Percentiles rank a stretch among this genome's conserved stretches.
These are phyloP conservation scores for Helicoverpa assulta DNA, from an alignment of 2,888 invertebrate genomes.

Conservation along the genomic window DNA sequence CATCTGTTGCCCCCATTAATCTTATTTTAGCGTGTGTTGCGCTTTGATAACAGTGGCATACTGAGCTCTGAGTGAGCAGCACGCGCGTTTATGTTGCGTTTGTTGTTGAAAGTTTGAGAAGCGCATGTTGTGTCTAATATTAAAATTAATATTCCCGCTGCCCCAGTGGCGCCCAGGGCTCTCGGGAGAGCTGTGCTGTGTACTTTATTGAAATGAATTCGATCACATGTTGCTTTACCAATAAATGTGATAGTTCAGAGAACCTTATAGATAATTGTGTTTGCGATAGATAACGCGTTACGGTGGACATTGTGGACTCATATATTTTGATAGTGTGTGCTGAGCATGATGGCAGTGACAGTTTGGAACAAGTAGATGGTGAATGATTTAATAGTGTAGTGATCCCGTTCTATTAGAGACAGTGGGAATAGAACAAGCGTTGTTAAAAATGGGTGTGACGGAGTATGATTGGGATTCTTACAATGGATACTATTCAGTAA, in stretches of 20 bases:
- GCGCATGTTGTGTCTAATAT: constrained; percentile 83
- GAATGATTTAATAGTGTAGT: constrained; percentile 73
- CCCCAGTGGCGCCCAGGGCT: constrained; percentile 86
- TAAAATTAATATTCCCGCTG: constrained; percentile 88
- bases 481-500: constrained; percentile 87
- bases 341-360: constrained; percentile 67
- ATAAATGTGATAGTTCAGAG: constrained; percentile 75
- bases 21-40: constrained; percentile 54
- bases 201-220: constrained; percentile 78
- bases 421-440: constrained; percentile 68
- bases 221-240: constrained; percentile 76
- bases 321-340: constrained; percentile 67
- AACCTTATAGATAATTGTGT: constrained; percentile 83
- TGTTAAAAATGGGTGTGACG: constrained; percentile 87
- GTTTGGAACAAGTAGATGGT: constrained; percentile 66
- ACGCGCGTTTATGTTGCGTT: constrained; percentile 46
- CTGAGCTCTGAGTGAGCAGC: constrained; percentile 46
- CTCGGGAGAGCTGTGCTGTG: constrained; percentile 79
- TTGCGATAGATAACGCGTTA: constrained; percentile 82
- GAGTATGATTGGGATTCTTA: constrained; percentile 88
- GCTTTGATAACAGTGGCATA: constrained; percentile 61
- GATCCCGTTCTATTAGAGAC: constrained; percentile 70
- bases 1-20: constrained; percentile 67
- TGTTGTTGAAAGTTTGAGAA: constrained; percentile 78
- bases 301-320: constrained; percentile 68